These are phyloP conservation scores for Hyposoter didymator DNA, from an alignment of 2,888 invertebrate genomes.

Conservation along the genomic window DNA sequence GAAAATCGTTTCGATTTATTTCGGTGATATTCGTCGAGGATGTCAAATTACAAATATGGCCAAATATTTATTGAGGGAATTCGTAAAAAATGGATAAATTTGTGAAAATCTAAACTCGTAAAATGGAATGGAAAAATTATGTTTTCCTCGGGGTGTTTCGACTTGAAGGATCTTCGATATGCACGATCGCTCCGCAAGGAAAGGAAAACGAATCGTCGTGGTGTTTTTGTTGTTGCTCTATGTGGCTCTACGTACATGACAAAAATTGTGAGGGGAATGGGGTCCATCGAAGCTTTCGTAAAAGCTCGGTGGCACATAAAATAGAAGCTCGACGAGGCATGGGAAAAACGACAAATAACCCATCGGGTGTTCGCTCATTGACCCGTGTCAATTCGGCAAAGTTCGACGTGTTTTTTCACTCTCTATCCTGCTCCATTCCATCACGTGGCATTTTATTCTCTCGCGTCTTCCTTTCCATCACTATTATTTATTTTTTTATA, in stretches of 20 bases:
- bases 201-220: background rate
- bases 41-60: too few relatives aligned
- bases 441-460: conserved; percentile 23
- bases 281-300: conserved; percentile 70
- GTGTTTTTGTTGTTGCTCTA: background rate
- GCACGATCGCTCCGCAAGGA: background rate
- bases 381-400: conserved; percentile 72
- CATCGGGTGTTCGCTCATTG: conserved; percentile 69
- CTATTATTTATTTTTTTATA: conserved; percentile 7
- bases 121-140: background rate
- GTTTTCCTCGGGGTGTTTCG: background rate
- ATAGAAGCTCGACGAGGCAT: conserved; percentile 72
- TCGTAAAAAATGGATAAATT: background rate
- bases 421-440: conserved; percentile 19
- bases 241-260: conserved; percentile 24
- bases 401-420: conserved; percentile 60
- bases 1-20: too few relatives aligned
- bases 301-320: conserved; percentile 74
- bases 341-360: conserved; percentile 73
- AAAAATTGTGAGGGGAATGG: conserved; percentile 52
- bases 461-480: conserved; percentile 15
- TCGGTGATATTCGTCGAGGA: too few relatives aligned
- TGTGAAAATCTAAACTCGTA: background rate
- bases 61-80: background rate
- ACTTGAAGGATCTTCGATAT: background rate